These are phyloP conservation scores for Zootoca vivipara DNA, from an alignment of 2,113 vertebrate genomes.

Conservation along the genomic window DNA sequence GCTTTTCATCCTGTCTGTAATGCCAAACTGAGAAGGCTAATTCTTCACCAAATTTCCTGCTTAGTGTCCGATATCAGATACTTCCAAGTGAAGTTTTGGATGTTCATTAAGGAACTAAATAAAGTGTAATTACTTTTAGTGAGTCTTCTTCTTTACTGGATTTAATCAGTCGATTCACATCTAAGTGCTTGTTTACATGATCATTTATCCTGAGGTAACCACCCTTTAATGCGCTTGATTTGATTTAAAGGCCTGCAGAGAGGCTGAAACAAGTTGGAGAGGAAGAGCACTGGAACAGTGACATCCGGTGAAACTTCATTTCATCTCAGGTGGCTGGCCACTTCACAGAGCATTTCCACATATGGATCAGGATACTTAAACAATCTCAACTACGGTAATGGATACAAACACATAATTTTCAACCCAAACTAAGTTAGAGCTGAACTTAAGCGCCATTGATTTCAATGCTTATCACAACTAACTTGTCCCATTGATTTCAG, in stretches of 20 bases:
- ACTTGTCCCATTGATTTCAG: no score
- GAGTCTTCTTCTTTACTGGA: conserved; percentile 36
- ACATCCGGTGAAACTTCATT: background rate
- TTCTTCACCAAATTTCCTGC: background rate
- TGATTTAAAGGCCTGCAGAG: conserved; percentile 12
- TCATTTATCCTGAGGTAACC: conserved; percentile 21
- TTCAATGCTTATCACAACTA: background rate
- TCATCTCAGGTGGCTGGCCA: background rate
- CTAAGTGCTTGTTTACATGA: conserved; percentile 29
- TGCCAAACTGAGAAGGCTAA: background rate
- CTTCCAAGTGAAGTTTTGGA: conserved; percentile 30
- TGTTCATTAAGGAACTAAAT: conserved; percentile 53
- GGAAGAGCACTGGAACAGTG: background rate
- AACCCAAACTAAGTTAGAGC: background rate
- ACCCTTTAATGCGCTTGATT: conserved; percentile 13
- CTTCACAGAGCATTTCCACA: background rate
- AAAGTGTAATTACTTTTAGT: conserved; percentile 61
- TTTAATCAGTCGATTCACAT: conserved; percentile 33
- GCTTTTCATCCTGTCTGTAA: background rate
- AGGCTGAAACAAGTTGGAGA: background rate
- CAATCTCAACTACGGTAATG: background rate
- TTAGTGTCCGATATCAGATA: background rate
- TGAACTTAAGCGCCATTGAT: background rate
- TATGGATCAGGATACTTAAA: background rate
- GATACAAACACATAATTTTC: background rate